A percentile compares a stretch with the other conserved stretches of the same genome.
These are phyloP conservation scores for Artemisiospiza belli DNA, from an alignment of 2,113 vertebrate species.

Conservation along the genomic window DNA sequence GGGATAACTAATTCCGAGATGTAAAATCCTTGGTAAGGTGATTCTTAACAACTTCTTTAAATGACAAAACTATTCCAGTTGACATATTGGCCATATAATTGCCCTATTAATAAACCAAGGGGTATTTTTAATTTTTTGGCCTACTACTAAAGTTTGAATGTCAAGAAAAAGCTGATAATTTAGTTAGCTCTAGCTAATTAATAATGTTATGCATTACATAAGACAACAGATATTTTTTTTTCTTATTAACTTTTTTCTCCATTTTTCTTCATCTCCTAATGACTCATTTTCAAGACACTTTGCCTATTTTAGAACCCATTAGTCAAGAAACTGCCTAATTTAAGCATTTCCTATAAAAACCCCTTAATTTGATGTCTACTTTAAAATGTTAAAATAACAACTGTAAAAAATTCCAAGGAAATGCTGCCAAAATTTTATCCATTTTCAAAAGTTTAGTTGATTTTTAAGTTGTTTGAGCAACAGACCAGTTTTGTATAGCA, in stretches of 20 bases:
- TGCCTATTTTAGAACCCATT: background rate
- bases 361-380: background rate
- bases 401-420: background rate
- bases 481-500: background rate
- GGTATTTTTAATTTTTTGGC: background rate
- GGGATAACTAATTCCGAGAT: background rate
- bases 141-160: background rate
- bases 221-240: background rate
- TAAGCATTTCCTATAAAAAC: background rate
- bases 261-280: background rate
- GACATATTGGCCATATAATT: background rate
- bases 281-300: background rate
- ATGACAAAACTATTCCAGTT: background rate
- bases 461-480: background rate
- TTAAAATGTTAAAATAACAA: background rate
- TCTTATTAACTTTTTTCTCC: background rate
- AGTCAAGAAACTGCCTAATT: background rate
- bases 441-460: background rate
- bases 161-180: background rate
- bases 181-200: background rate
- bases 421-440: background rate
- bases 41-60: background rate
- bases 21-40: background rate
- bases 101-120: background rate
- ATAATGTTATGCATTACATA: background rate